Evolutionary conservation across 2,797 vertebrate species (phyloP).

Genomic region (Silurus aristotelis): DNA sequence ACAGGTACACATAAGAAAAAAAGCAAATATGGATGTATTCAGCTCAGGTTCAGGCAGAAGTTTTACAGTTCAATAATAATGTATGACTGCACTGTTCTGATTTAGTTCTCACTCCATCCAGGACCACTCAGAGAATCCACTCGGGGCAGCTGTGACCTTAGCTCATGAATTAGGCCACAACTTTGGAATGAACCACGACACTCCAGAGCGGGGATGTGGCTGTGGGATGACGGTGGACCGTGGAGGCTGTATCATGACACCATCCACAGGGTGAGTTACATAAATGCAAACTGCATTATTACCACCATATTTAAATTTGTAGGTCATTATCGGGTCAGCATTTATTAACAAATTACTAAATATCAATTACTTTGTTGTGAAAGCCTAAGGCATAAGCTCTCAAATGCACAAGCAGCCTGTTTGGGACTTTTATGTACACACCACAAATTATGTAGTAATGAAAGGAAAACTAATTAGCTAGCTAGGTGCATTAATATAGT

Average conservation of each 20-base stretch:
- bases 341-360: not conserved
- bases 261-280: conserved; percentile 90
- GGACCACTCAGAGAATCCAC: conserved; percentile 95
- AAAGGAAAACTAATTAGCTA: not conserved
- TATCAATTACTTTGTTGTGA: conserved; percentile 3
- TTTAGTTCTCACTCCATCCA: conserved; percentile 57
- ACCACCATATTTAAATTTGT: not conserved
- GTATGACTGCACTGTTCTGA: not conserved
- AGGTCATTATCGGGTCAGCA: not conserved
- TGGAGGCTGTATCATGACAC: conserved; percentile 98
- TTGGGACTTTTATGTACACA: too few relatives aligned
- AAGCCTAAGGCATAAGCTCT: not conserved
- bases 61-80: not conserved
- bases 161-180: conserved; percentile 97
- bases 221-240: conserved; percentile 85
- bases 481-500: not conserved
- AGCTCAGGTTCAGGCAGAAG: not conserved
- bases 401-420: not conserved
- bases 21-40: not conserved
- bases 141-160: conserved; percentile 93
- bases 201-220: conserved; percentile 88
- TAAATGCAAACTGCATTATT: not conserved
- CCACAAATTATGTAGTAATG: too few relatives aligned
- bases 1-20: not conserved
- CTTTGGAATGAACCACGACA: conserved; percentile 98